These are phyloP conservation scores for Scrobipalpa costella DNA, from an alignment of 2,888 invertebrate species.

Conservation along the genomic window DNA sequence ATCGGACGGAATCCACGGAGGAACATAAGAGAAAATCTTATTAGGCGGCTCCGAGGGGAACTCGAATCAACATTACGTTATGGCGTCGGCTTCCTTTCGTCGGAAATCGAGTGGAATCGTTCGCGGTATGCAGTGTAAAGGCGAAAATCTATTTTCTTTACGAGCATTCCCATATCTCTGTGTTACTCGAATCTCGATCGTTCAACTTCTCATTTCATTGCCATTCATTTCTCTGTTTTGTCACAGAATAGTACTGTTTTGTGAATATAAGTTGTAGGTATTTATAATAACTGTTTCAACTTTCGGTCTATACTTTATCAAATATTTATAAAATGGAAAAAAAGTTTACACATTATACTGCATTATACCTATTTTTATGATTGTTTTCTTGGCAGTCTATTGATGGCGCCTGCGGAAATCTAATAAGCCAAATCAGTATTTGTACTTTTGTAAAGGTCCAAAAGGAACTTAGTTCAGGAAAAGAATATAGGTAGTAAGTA, in stretches of 20 bases:
- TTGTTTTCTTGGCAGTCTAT: no score
- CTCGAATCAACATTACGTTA: constrained; percentile 48
- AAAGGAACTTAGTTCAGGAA: not conserved
- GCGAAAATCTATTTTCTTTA: constrained; percentile 43
- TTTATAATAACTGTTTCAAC: constrained; percentile 1
- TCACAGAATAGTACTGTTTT: no score
- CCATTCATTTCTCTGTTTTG: no score
- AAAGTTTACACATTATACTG: no score
- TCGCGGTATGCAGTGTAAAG: constrained; percentile 42
- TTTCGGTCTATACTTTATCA: not conserved
- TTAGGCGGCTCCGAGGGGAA: constrained; percentile 32
- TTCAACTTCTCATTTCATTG: constrained; percentile 22
- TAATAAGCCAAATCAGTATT: not conserved
- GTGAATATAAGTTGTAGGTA: not conserved
- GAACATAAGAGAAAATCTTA: constrained; percentile 27
- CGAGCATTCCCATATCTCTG: constrained; percentile 28
- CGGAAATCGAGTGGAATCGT: constrained; percentile 53
- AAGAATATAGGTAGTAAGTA: no score
- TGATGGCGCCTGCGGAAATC: not conserved
- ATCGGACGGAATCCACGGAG: constrained; percentile 20
- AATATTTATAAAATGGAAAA: no score
- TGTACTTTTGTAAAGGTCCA: not conserved
- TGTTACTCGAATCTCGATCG: constrained; percentile 28
- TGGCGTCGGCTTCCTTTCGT: constrained; percentile 39
- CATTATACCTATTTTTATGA: no score